phyloP scores from a whole-genome alignment of 2,113 vertebrate species.

The Candoia aspera region DNA sequence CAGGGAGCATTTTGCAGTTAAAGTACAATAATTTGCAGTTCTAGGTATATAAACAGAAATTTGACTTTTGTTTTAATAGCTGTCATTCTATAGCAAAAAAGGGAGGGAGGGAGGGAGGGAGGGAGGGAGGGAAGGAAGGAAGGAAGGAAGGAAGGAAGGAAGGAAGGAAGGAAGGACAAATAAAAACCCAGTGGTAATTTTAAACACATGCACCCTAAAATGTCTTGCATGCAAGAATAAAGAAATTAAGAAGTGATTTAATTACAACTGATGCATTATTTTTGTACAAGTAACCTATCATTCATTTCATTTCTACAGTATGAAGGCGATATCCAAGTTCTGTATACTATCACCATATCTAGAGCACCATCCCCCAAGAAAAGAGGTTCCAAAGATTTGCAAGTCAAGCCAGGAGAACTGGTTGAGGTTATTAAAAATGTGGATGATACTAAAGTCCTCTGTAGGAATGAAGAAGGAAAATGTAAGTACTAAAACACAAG shows the following conservation, averaged over 20 bases:
- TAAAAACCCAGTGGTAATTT: neutral
- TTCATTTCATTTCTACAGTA: constrained; percentile 75
- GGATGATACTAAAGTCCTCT: constrained; percentile 83
- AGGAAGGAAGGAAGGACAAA: neutral
- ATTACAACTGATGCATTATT: neutral
- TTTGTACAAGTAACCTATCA: neutral
- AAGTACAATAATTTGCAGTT: neutral
- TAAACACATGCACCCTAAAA: neutral
- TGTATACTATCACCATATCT: constrained; percentile 77
- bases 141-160: neutral
- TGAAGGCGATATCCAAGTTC: constrained; percentile 87
- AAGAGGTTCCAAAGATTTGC: constrained; percentile 82
- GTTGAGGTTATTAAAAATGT: constrained; percentile 85
- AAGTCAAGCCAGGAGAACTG: constrained; percentile 82
- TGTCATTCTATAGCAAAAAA: neutral
- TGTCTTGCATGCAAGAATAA: neutral
- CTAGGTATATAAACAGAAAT: neutral
- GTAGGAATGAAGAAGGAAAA: constrained; percentile 92
- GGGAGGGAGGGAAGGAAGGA: too few relatives aligned
- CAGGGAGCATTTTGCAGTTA: neutral
- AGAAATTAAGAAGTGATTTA: neutral
- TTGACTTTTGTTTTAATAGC: neutral
- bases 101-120: too few relatives aligned
- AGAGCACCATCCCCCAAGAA: constrained; percentile 75
- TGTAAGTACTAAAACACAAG: constrained; percentile 76